phyloP scores from a whole-genome alignment of 2,113 vertebrate genomes.

The Solea solea region DNA sequence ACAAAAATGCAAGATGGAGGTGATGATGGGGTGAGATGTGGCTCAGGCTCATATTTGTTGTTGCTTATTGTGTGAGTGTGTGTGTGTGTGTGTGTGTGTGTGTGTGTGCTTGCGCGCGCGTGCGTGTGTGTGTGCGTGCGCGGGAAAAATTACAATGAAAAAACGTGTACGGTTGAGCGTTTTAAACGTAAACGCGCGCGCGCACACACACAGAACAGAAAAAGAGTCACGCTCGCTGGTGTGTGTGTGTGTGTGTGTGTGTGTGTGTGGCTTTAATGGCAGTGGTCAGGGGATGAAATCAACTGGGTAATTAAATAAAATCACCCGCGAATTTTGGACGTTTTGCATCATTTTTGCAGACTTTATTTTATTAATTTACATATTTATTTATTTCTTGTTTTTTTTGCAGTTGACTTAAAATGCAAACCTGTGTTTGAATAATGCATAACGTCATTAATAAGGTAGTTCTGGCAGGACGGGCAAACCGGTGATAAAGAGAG shows the following conservation, averaged over 20 bases:
- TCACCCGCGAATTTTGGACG: constrained; percentile 22
- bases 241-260: constrained; percentile 2
- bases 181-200: neutral
- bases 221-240: constrained; percentile 35
- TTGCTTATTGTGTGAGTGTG: neutral
- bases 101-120: neutral
- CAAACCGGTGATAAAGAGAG: constrained; percentile 54
- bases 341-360: constrained; percentile 37
- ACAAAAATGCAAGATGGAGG: constrained; percentile 20
- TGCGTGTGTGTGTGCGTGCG: constrained; percentile 5
- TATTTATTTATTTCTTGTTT: constrained; percentile 26
- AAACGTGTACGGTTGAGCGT: neutral
- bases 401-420: constrained; percentile 5
- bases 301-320: constrained; percentile 26
- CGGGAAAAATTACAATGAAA: neutral
- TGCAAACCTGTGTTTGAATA: constrained; percentile 63
- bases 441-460: constrained; percentile 72
- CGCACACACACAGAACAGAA: neutral
- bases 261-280: constrained; percentile 7
- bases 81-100: constrained; percentile 8
- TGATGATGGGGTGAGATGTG: constrained; percentile 31
- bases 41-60: constrained; percentile 41
- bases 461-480: constrained; percentile 57
- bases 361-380: constrained; percentile 40
- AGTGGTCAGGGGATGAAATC: constrained; percentile 34